Conservation (phyloP, 2,113 vertebrate species). For the Amia ocellicauda region DNA sequence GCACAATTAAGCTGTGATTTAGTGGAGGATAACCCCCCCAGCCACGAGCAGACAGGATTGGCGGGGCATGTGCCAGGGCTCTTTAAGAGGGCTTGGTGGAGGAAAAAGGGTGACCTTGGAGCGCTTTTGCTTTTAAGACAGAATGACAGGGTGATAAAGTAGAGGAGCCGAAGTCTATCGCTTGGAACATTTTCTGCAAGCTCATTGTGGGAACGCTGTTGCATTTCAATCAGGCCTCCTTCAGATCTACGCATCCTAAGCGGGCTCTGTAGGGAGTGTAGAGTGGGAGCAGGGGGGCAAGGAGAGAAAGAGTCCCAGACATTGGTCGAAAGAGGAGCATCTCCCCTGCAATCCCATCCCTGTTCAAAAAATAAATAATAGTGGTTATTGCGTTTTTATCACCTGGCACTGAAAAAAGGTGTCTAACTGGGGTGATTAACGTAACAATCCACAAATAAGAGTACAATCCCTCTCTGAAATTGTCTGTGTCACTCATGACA, state of each 20-base stretch:
- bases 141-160: constrained; percentile 10
- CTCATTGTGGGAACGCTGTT: constrained; percentile 1
- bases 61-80: neutral
- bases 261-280: constrained; percentile 2
- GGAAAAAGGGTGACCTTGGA: constrained; percentile 9
- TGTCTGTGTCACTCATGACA: too few species aligned
- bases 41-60: neutral
- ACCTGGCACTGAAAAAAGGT: too few species aligned
- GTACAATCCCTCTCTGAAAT: too few species aligned
- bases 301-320: neutral
- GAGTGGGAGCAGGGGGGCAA: constrained; percentile 7
- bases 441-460: too few species aligned
- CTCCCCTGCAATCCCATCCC: too few species aligned
- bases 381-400: too few species aligned
- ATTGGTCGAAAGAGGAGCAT: too few species aligned
- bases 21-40: neutral
- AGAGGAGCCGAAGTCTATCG: neutral
- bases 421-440: too few species aligned
- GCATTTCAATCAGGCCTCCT: neutral
- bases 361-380: too few species aligned
- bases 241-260: neutral
- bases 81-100: neutral
- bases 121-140: constrained; percentile 1
- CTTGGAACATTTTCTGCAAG: neutral
- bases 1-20: constrained; percentile 4